Evolutionary conservation across 2,888 invertebrate species (phyloP).

Genomic region (Drosophila trichaetosa): DNA sequence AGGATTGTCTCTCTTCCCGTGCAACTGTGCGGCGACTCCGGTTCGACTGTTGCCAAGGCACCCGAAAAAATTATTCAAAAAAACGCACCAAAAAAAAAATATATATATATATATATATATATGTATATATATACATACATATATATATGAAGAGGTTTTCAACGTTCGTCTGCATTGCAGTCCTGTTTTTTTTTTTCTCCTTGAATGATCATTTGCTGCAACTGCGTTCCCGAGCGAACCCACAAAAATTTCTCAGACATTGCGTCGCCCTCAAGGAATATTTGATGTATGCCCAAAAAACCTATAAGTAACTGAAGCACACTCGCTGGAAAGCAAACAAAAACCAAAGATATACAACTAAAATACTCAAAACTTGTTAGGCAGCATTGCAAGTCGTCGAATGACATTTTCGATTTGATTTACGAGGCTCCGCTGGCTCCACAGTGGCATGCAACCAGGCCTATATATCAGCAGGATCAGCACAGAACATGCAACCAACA

Average conservation of each 20-base stretch:
- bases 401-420: conserved; percentile 69
- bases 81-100: conserved; percentile 29
- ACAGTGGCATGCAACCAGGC: conserved; percentile 16
- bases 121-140: no score
- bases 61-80: conserved; percentile 60
- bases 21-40: conserved; percentile 11
- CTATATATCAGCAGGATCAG: conserved; percentile 2
- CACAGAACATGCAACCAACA: background rate
- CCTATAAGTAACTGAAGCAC: conserved; percentile 44
- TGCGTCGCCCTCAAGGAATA: conserved; percentile 76
- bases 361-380: conserved; percentile 66
- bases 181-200: conserved; percentile 7
- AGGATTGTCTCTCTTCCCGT: conserved; percentile 53
- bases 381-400: conserved; percentile 70
- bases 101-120: background rate
- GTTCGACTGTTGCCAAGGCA: conserved; percentile 50
- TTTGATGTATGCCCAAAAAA: conserved; percentile 50
- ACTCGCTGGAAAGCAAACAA: conserved; percentile 11
- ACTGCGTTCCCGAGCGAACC: conserved; percentile 61
- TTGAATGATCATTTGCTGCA: conserved; percentile 52
- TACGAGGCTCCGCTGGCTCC: conserved; percentile 54
- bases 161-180: conserved; percentile 50
- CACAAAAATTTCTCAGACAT: conserved; percentile 76
- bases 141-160: conserved; percentile 38
- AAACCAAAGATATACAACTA: conserved; percentile 22